phyloP scores from a whole-genome alignment of 1,140 invertebrate genomes.

The Drosophila biarmipes region DNA sequence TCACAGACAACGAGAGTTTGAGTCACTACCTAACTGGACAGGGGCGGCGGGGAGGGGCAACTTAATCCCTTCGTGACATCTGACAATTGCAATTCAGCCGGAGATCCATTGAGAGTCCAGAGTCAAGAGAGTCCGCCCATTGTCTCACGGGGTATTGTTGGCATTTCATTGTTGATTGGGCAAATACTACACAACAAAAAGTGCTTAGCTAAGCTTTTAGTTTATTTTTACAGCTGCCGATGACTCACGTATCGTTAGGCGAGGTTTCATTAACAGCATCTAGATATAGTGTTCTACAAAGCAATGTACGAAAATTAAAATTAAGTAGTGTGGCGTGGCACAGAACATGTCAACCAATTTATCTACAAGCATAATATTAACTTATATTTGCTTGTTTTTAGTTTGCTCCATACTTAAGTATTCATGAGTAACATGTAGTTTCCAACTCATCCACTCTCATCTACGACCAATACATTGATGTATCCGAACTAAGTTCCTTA shows the following conservation, averaged over 20 bases:
- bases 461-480: too few relatives aligned
- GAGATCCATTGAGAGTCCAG: slow-evolving; percentile 11
- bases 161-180: slow-evolving; percentile 31
- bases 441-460: too few relatives aligned
- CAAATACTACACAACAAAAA: slow-evolving; percentile 22
- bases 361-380: too few relatives aligned
- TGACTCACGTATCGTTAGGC: slow-evolving; percentile 13
- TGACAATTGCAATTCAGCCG: slow-evolving; percentile 50
- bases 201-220: slow-evolving; percentile 5
- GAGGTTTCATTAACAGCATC: neutral
- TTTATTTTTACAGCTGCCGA: slow-evolving; percentile 3
- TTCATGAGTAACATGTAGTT: too few relatives aligned
- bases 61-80: slow-evolving; percentile 62
- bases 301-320: neutral
- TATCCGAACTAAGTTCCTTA: too few relatives aligned
- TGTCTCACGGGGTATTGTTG: slow-evolving; percentile 29
- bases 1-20: slow-evolving; percentile 43
- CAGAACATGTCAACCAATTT: too few relatives aligned
- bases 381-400: too few relatives aligned
- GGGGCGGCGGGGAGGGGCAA: neutral
- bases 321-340: neutral
- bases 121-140: slow-evolving; percentile 24
- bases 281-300: too few relatives aligned
- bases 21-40: slow-evolving; percentile 28
- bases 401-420: too few relatives aligned